Evolutionary conservation across 2,888 invertebrate genomes (phyloP).

Genomic region (Leptinotarsa haldemani): DNA sequence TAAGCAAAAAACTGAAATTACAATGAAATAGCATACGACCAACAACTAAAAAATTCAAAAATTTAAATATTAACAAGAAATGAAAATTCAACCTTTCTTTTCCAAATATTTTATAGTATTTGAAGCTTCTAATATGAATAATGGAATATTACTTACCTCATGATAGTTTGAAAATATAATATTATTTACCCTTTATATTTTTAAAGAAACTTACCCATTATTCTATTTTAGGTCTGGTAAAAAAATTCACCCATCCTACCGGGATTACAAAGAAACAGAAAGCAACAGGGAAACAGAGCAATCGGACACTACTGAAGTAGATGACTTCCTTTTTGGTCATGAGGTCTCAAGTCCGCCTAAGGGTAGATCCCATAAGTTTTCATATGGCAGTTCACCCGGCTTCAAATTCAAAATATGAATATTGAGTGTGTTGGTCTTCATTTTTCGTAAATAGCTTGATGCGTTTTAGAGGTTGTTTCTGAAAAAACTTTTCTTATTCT

Average conservation of each 20-base stretch:
- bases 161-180: too few species aligned
- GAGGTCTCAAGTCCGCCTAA: constrained; percentile 47
- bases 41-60: too few species aligned
- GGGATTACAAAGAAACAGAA: constrained; percentile 66
- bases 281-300: constrained; percentile 53
- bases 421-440: not conserved
- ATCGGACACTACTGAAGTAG: constrained; percentile 53
- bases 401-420: constrained; percentile 60
- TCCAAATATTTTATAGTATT: too few species aligned
- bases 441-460: not conserved
- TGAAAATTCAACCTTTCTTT: too few species aligned
- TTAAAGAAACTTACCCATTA: too few species aligned
- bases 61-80: too few species aligned
- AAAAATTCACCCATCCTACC: constrained; percentile 66
- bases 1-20: too few species aligned
- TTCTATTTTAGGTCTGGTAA: constrained; percentile 50
- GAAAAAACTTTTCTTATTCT: not conserved
- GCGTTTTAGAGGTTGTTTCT: not conserved
- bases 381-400: constrained; percentile 66
- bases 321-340: constrained; percentile 58
- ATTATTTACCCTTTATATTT: too few species aligned
- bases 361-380: constrained; percentile 57
- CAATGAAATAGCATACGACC: too few species aligned
- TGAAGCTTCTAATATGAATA: too few species aligned
- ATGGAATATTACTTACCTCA: too few species aligned